Percentiles rank a stretch among this genome's conserved stretches.
Evolutionary conservation across 1,140 invertebrate species (phyloP).

Genomic region (Trichogramma pretiosum): DNA sequence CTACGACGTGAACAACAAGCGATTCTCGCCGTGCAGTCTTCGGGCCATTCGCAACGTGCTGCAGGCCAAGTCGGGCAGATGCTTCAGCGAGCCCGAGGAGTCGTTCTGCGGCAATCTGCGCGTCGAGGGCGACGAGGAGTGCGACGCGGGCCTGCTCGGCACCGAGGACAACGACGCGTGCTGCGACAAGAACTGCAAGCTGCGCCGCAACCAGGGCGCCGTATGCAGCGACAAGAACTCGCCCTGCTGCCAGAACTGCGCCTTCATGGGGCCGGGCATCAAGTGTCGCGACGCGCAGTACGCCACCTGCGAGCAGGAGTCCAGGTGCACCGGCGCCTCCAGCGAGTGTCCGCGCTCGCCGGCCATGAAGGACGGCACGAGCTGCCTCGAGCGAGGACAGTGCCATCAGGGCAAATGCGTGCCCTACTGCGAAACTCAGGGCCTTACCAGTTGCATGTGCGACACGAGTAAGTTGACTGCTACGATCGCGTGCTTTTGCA

Average conservation of each 20-base stretch:
- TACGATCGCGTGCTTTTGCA: background rate
- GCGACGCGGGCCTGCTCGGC: slow-evolving; percentile 84
- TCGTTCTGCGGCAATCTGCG: slow-evolving; percentile 89
- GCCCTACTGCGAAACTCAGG: slow-evolving; percentile 87
- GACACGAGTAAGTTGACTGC: slow-evolving; percentile 63
- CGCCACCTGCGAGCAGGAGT: slow-evolving; percentile 83
- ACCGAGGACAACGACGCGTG: slow-evolving; percentile 86
- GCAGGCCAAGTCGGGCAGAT: slow-evolving; percentile 80
- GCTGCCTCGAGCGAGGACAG: slow-evolving; percentile 80
- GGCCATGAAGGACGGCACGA: slow-evolving; percentile 78
- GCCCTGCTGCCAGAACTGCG: slow-evolving; percentile 84
- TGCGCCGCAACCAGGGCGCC: slow-evolving; percentile 68
- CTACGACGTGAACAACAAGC: slow-evolving; percentile 94
- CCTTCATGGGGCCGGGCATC: slow-evolving; percentile 67
- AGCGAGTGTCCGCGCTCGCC: slow-evolving; percentile 71
- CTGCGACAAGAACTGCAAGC: slow-evolving; percentile 86
- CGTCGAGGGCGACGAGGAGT: slow-evolving; percentile 90
- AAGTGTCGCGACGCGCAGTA: slow-evolving; percentile 83
- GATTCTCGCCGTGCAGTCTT: slow-evolving; percentile 89
- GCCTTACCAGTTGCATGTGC: slow-evolving; percentile 88
- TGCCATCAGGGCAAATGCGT: slow-evolving; percentile 79
- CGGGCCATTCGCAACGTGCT: slow-evolving; percentile 87
- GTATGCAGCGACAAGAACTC: slow-evolving; percentile 92
- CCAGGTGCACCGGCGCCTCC: slow-evolving; percentile 58
- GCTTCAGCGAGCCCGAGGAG: slow-evolving; percentile 90